Base-by-base conservation (phyloP, 2,888 invertebrate genomes). In the Eupithecia pulchellata region DNA sequence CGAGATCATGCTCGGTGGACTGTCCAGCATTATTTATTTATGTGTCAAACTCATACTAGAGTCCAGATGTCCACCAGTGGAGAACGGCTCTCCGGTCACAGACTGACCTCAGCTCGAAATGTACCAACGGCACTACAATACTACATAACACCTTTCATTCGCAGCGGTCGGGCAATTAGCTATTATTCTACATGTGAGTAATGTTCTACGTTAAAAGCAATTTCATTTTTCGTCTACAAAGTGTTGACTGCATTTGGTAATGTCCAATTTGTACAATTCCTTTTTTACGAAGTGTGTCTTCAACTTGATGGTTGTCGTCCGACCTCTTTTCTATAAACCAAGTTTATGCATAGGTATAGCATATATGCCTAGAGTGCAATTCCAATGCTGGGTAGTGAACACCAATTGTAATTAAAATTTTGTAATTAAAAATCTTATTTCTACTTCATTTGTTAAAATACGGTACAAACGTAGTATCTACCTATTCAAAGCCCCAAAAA, bases 201-300 rank as follows among this genome's bases (percentile, higher is more conserved):
- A 55, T 47, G 55, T 6, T 25, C 55, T 29, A 29, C 57, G 17
- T 29, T 29, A 57, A 13, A 57, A 17, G 14, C 0, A 57, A 14
- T 57, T 57, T 57, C 29, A 17, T 57, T 57, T 57, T 57, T 57
- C 29, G 29, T 29, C 57, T 29, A 17, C 29, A 17, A 57, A 25
- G 25, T 52, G 29, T 57, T 57, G 6, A 57, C 29, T 57, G 27
- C 57, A 57, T 57, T 57, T 14, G 27, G 17, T 29, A 57, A 57
- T 29, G 57, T 57, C 14, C 29, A 14, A 29, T 57, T 57, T 57
- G 29, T 57, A 57, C 8, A 17, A 29, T 57, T 29, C 57, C 57
- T 57, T 57, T 57, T 57, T 57, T 57, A 29, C 25, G 57, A 27
- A 57, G 4, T 55, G 27, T 3, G 14, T 14, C 42, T 27, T 27